Evolutionary conservation across 2,113 vertebrate species (phyloP), one percentile per base, ranked within the genome.

Genomic region (Poeciliopsis retropinna): DNA sequence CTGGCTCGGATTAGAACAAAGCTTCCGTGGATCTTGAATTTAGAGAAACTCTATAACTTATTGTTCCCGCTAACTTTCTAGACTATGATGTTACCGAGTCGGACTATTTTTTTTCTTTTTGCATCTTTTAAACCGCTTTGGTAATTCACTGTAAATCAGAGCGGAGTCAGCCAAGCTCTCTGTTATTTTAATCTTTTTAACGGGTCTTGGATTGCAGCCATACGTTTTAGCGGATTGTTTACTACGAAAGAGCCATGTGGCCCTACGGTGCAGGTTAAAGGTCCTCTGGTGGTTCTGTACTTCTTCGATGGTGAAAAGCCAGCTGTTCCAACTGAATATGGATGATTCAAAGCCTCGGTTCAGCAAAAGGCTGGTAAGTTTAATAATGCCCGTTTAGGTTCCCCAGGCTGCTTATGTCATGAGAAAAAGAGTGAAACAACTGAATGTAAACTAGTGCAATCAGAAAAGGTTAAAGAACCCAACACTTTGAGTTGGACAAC

Each of bases 341-440:
- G 87, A 88, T 66, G 70, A 83, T 3, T 84, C 81, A 27, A 89
- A 95, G 82, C 93, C 95, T 63, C 95, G 97, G 60, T 96, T 95
- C 93, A 98, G 97, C 92, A 96, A 96, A 93, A 95, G 97, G 91
- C 93, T 98, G 96, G 97, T 98, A 89, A 95, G 97, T 95, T 8
- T 7, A 1, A 27, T n/a, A 1, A 27, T n/a, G 3, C 11, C 2
- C 19, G n/a, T 10, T 11, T 60, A 28, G 25, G 7, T 4, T 31
- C 14, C 17, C 7, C 30, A 25, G 19, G 7, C 44, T 1, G 31
- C 19, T 31, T 22, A 30, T 15, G 14, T 8, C 22, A 3, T 2
- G 17, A 64, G 9, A 19, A 7, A 19, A 22, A 29, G 60, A 29
- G 28, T 29, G 28, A 15, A 62, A 29, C 47, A 19, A 8, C 51